Percentiles rank a stretch among this genome's conserved stretches.
Evolutionary conservation across 2,888 invertebrate species (phyloP).

Genomic region (Pogonocherus hispidulus): DNA sequence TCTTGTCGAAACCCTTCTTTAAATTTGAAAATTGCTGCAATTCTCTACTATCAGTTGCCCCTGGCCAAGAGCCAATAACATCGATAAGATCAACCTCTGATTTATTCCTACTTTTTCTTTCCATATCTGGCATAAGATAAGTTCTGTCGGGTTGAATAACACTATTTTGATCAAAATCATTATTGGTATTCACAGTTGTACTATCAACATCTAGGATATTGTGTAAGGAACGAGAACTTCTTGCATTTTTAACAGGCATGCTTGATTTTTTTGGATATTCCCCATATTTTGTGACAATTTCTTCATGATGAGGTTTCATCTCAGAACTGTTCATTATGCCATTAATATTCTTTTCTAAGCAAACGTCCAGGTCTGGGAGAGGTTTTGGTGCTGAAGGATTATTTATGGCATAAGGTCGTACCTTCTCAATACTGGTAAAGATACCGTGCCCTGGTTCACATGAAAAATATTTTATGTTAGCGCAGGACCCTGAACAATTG

Average conservation of each 20-base stretch:
- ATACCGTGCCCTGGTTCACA: constrained; percentile 64
- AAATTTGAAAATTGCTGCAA: constrained; percentile 57
- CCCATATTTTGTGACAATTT: constrained; percentile 62
- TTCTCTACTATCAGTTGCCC: constrained; percentile 54
- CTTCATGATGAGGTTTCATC: constrained; percentile 56
- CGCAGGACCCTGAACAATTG: constrained; percentile 64
- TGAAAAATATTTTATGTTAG: constrained; percentile 64
- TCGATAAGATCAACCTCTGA: constrained; percentile 66
- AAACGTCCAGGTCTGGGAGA: constrained; percentile 51
- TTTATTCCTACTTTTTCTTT: constrained; percentile 58
- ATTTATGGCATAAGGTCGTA: constrained; percentile 52
- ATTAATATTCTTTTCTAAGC: constrained; percentile 53
- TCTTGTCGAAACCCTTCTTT: constrained; percentile 56
- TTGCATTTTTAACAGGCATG: constrained; percentile 52
- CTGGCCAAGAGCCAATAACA: constrained; percentile 62
- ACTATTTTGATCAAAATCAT: constrained; percentile 67
- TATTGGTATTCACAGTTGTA: constrained; percentile 63
- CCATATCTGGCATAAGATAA: constrained; percentile 56
- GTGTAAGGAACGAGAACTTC: constrained; percentile 63
- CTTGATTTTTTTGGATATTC: constrained; percentile 56
- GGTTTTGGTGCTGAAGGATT: constrained; percentile 32
- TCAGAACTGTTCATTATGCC: constrained; percentile 49
- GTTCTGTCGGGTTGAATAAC: constrained; percentile 65
- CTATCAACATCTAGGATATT: constrained; percentile 61
- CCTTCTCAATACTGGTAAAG: constrained; percentile 66